Conservation (phyloP, 2,113 vertebrate species). For the Anthoscopus minutus region DNA sequence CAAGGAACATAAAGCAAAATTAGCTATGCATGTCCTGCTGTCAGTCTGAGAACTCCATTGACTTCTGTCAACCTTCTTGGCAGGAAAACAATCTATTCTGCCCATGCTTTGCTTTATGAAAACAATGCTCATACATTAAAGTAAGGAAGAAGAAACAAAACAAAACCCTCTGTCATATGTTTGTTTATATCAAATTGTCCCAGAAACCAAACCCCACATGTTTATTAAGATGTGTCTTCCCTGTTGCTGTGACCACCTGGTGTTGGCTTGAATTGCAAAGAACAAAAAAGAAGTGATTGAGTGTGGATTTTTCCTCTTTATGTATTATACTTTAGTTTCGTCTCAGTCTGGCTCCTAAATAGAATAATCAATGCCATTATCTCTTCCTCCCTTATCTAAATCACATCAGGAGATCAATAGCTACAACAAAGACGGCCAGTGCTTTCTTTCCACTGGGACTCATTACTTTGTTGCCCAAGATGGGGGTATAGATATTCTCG, state of each 20-base stretch:
- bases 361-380: slow-evolving; percentile 84
- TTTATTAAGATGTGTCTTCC: slow-evolving; percentile 63
- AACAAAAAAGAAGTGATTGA: slow-evolving; percentile 59
- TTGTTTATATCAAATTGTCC: not conserved
- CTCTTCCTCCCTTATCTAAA: slow-evolving; percentile 79
- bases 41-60: not conserved
- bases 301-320: slow-evolving; percentile 48
- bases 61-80: not conserved
- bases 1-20: not conserved
- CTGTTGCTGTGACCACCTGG: slow-evolving; percentile 2
- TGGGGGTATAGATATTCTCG: slow-evolving; percentile 60
- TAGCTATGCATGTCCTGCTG: not conserved
- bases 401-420: slow-evolving; percentile 80
- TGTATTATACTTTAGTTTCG: slow-evolving; percentile 70
- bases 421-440: slow-evolving; percentile 71
- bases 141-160: not conserved
- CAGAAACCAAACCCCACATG: not conserved
- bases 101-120: not conserved
- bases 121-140: not conserved
- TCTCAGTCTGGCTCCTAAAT: slow-evolving; percentile 73
- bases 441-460: slow-evolving; percentile 73
- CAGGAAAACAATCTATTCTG: not conserved
- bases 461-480: slow-evolving; percentile 72
- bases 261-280: slow-evolving; percentile 37
- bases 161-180: not conserved